Base-by-base conservation (phyloP, 2,113 vertebrate species). In the Dolichotis patagonum region DNA sequence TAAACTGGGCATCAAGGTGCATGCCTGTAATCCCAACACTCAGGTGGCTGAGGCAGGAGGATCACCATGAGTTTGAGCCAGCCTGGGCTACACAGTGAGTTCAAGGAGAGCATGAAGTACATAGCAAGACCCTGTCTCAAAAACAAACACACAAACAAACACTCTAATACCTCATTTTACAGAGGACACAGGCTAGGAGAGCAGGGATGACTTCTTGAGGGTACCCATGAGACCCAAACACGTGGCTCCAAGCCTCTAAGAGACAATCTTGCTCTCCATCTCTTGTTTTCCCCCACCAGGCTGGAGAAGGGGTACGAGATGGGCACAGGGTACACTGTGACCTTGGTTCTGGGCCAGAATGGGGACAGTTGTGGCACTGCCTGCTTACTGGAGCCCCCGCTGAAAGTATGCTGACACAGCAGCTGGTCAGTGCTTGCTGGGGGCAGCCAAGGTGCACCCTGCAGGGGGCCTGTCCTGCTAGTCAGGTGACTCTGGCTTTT, bases 401-500 rank as follows among this genome's bases (percentile, higher is more conserved):
- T 60, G 46, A 35, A 56, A 85, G 82, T 54, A 46, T 35, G 84
- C 95, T 62, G 88, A 96, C 3, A 1, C 65, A 89, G 93, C 97
- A 8, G 16, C 7, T 28, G 73, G 65, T 7, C 1, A 4, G 0
- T 6, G 81, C 77, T 52, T 56, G 35, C 4, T 5, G 38, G 73
- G 73, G 32, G 38, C 85, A 78, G 86, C 54, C 22, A 92, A 87
- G 67, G 88, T 80, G 35, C 63, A 77, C 75, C 63, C 9, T 0
- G 10, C n/a, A 41, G 92, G 84, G 43, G 82, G 30, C 63, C 94
- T 88, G 92, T 58, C 88, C 58, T 54, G 43, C 17, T 65, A 26
- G 22, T 96, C 97, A 95, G 93, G 71, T 90, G 97, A 95, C 81
- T 63, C 12, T 12, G 35, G n/a, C 67, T 58, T 87, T 62, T 94